Evolutionary conservation across 2,113 vertebrate species (phyloP), one percentile per base, ranked within the genome.

Genomic region (Rissa tridactyla): DNA sequence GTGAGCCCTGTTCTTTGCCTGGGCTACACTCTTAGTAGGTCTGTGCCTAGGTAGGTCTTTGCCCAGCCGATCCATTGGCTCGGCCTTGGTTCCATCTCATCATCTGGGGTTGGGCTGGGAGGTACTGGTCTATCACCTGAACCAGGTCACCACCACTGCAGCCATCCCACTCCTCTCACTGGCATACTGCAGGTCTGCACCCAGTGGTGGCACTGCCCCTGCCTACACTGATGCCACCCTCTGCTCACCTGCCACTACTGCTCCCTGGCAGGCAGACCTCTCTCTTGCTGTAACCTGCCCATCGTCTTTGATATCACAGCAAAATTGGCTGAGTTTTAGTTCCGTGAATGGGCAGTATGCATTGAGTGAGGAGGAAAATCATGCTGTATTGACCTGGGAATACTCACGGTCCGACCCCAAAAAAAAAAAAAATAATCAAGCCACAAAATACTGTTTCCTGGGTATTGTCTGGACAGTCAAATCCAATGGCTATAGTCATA

Each of bases 361-460:
- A 54, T 12, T 30, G 23, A 5, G 18, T 38, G 32, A 64, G 30
- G 18, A 62, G 4, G 5, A 54, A 66, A 57, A 42, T 12, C 23
- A 6, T 5, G 4, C 6, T 46, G 14, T 60, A 11, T 4, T 30
- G 32, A 27, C 57, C n/a, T 26, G 4, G 11, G 20, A 86, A 86
- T 17, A 54, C 4, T 30, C 27, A 36, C 0, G 11, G 4, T 11
- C 40, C 11, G n/a, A 51, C 0, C 1, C n/a, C 51, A 17, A 13
- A 36, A 25, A 21, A 16, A 7, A 29, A 34, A 15, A 66, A 14
- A 55, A n/a, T 52, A n/a, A 18, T n/a, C 47, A 58, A 52, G 6
- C 6, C 17, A 29, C 11, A 82, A 61, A 20, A 9, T 3, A 26
- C 15, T 26, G 2, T 82, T 86, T 79, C 47, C 32, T 82, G 14